Evolutionary conservation across 2,888 invertebrate species (phyloP).

Genomic region (Ophion ventricosus): DNA sequence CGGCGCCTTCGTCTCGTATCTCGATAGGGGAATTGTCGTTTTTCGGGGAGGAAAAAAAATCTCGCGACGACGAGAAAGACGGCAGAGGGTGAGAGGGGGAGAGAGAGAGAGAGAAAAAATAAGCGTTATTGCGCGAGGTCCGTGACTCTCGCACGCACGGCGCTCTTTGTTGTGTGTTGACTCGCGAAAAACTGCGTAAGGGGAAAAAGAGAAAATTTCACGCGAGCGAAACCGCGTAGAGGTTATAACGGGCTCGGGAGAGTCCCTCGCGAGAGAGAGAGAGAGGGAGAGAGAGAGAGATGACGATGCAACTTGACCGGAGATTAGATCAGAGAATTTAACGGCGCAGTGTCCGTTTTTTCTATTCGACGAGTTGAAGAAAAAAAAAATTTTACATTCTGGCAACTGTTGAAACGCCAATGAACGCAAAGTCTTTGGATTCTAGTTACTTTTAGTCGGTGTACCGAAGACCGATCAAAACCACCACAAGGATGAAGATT

Average conservation of each 20-base stretch:
- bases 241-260: constrained; percentile 53
- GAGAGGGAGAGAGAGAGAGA: constrained; percentile 58
- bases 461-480: constrained; percentile 58
- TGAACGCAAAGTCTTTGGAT: constrained; percentile 55
- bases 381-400: neutral
- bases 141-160: constrained; percentile 50
- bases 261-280: constrained; percentile 33
- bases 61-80: constrained; percentile 22
- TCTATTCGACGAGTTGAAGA: neutral
- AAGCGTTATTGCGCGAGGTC: constrained; percentile 49
- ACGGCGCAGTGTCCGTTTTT: constrained; percentile 54
- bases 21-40: neutral
- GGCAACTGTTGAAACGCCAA: neutral
- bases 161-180: constrained; percentile 59
- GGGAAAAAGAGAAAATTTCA: constrained; percentile 40
- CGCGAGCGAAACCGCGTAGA: constrained; percentile 33
- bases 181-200: constrained; percentile 37
- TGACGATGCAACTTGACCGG: constrained; percentile 77
- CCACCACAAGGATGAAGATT: constrained; percentile 88
- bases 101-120: constrained; percentile 37
- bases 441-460: constrained; percentile 74
- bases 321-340: constrained; percentile 55
- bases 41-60: constrained; percentile 17
- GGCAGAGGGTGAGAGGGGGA: constrained; percentile 22
- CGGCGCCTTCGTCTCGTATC: neutral